phyloP scores from a whole-genome alignment of 2,888 invertebrate species.

The Drosophila monieri region DNA sequence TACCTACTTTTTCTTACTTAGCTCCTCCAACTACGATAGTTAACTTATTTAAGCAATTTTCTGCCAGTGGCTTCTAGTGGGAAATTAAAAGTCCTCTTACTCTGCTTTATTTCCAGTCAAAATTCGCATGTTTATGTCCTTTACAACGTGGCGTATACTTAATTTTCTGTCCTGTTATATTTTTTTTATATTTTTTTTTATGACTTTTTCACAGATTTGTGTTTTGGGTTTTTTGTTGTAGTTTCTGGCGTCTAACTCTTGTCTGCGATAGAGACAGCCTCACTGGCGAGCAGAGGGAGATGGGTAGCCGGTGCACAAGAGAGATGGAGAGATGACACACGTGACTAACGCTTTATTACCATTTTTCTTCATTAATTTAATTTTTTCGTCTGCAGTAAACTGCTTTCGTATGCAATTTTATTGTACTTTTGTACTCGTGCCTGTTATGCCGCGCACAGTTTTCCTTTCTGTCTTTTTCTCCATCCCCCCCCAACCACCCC shows the following conservation, averaged over 20 bases:
- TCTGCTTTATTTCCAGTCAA: slow-evolving; percentile 28
- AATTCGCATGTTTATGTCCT: slow-evolving; percentile 39
- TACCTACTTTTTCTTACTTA: no score
- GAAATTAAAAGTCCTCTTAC: slow-evolving; percentile 28
- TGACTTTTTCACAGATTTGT: slow-evolving; percentile 32
- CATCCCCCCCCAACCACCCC: background rate
- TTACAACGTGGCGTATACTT: slow-evolving; percentile 35
- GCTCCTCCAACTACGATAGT: no score
- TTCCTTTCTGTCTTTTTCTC: background rate
- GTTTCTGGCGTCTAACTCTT: slow-evolving; percentile 35
- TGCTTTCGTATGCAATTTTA: slow-evolving; percentile 80
- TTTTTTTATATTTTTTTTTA: slow-evolving; percentile 10
- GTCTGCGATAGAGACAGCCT: slow-evolving; percentile 13
- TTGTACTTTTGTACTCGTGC: slow-evolving; percentile 80
- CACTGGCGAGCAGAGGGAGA: background rate
- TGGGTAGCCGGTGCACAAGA: background rate
- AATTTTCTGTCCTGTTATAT: slow-evolving; percentile 19
- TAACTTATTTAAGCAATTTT: no score
- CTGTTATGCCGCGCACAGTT: slow-evolving; percentile 58
- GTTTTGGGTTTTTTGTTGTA: slow-evolving; percentile 24
- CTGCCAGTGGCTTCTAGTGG: slow-evolving; percentile 3
- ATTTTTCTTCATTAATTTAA: slow-evolving; percentile 79
- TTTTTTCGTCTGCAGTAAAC: slow-evolving; percentile 79
- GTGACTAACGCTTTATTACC: slow-evolving; percentile 79
- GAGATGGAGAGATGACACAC: slow-evolving; percentile 52